These are phyloP conservation scores for Augochlora pura DNA, from an alignment of 1,140 invertebrate species.

Conservation along the genomic window DNA sequence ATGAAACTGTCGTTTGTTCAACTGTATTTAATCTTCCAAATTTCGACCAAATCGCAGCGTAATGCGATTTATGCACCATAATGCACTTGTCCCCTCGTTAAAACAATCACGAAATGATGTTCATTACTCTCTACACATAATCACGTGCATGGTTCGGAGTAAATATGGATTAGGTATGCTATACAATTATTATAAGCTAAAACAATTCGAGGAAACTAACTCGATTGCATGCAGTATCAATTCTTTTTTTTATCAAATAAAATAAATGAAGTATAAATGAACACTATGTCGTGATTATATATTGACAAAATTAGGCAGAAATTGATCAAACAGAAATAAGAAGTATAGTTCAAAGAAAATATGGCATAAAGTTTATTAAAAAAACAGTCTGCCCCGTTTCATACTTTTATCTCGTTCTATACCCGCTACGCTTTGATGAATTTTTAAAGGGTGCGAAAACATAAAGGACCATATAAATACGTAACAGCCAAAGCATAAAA, in stretches of 20 bases:
- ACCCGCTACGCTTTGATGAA: not conserved
- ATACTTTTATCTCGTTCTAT: not conserved
- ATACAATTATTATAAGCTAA: too few relatives aligned
- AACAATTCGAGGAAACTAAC: not conserved
- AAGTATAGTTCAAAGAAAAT: not conserved
- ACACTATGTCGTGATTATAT: not conserved
- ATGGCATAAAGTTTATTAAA: not conserved
- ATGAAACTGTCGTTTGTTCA: too few relatives aligned
- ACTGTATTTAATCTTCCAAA: too few relatives aligned
- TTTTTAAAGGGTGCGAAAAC: not conserved
- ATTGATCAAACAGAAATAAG: not conserved
- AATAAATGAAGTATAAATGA: not conserved
- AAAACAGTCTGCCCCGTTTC: not conserved
- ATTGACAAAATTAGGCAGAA: not conserved
- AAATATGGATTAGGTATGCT: too few relatives aligned
- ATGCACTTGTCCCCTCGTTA: too few relatives aligned
- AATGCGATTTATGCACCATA: too few relatives aligned
- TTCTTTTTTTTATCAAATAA: too few relatives aligned
- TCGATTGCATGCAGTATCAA: not conserved
- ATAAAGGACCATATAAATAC: not conserved
- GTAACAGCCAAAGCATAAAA: not conserved
- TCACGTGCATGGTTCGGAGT: too few relatives aligned
- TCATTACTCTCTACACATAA: too few relatives aligned
- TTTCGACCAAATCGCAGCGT: too few relatives aligned
- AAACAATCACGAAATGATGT: too few relatives aligned